Evolutionary conservation across 2,888 invertebrate genomes (phyloP).

Genomic region (Apamea sordens): DNA sequence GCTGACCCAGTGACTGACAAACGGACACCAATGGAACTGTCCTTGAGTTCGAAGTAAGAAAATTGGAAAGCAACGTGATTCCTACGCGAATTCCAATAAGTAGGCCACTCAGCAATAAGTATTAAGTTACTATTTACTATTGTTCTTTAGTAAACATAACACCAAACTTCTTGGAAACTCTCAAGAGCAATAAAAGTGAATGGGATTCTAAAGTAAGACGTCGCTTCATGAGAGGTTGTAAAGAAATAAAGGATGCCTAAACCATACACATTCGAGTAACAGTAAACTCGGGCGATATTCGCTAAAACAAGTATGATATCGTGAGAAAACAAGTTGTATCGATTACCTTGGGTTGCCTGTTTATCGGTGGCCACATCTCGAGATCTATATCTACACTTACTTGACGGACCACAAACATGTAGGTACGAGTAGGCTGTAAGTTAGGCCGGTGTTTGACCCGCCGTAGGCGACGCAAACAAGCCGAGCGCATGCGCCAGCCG

Average conservation of each 20-base stretch:
- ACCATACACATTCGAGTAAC: slow-evolving; percentile 52
- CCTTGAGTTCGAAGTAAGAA: slow-evolving; percentile 58
- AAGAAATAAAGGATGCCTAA: slow-evolving; percentile 51
- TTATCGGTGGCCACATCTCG: slow-evolving; percentile 73
- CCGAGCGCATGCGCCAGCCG: slow-evolving; percentile 86
- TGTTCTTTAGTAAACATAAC: slow-evolving; percentile 59
- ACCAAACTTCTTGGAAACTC: slow-evolving; percentile 52
- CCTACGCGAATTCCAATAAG: slow-evolving; percentile 56
- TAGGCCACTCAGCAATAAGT: slow-evolving; percentile 55
- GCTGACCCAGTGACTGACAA: slow-evolving; percentile 63
- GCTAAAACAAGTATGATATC: slow-evolving; percentile 54
- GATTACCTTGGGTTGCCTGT: slow-evolving; percentile 66
- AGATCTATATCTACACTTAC: slow-evolving; percentile 84
- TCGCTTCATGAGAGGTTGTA: slow-evolving; percentile 41
- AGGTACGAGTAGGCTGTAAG: slow-evolving; percentile 83
- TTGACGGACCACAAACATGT: slow-evolving; percentile 78
- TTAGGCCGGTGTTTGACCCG: slow-evolving; percentile 89
- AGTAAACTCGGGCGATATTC: slow-evolving; percentile 62
- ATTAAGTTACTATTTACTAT: slow-evolving; percentile 67
- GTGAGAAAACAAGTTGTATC: slow-evolving; percentile 64
- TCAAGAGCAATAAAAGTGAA: slow-evolving; percentile 56
- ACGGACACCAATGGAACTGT: slow-evolving; percentile 58
- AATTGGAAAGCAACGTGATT: slow-evolving; percentile 62
- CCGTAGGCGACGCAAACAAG: slow-evolving; percentile 83
- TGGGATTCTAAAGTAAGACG: slow-evolving; percentile 48